A percentile compares a stretch with the other conserved stretches of the same genome.
phyloP scores from a whole-genome alignment of 2,113 vertebrate genomes.

The Phaetusa simplex region DNA sequence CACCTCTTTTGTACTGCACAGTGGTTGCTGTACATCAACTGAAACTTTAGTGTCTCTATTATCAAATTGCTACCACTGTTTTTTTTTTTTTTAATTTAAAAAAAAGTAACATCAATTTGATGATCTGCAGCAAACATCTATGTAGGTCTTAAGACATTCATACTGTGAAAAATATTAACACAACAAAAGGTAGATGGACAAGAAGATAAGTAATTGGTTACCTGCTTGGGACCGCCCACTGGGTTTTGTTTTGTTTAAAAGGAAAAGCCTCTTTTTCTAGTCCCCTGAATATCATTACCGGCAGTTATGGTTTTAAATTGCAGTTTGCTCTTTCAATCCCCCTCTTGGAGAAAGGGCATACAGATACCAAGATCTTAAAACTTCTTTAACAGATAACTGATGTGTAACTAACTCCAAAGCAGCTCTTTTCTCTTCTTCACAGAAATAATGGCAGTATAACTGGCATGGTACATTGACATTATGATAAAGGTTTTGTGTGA shows the following conservation, averaged over 20 bases:
- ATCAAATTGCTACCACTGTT: background rate
- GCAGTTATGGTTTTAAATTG: slow-evolving; percentile 7
- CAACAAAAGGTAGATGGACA: slow-evolving; percentile 51
- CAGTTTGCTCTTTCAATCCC: background rate
- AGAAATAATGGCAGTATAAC: background rate
- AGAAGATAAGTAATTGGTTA: slow-evolving; percentile 50
- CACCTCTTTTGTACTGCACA: background rate
- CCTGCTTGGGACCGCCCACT: slow-evolving; percentile 37
- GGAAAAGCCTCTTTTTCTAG: background rate
- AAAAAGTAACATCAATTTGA: background rate
- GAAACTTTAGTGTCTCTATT: background rate
- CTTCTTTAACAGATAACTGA: background rate
- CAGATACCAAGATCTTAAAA: background rate
- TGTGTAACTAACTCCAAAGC: background rate
- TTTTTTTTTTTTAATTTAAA: background rate
- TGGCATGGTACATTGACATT: background rate
- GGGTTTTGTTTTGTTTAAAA: slow-evolving; percentile 59
- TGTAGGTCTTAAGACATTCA: slow-evolving; percentile 38
- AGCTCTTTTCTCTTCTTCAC: background rate
- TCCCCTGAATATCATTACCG: slow-evolving; percentile 49
- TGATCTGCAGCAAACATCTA: slow-evolving; percentile 18
- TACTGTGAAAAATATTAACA: slow-evolving; percentile 60
- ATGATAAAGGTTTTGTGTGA: background rate
- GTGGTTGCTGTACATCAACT: background rate
- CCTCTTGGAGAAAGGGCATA: background rate